Evolutionary conservation across 2,797 vertebrate species (phyloP), one percentile per base, ranked within the genome.

Genomic region (Pseudochirops cupreus): DNA sequence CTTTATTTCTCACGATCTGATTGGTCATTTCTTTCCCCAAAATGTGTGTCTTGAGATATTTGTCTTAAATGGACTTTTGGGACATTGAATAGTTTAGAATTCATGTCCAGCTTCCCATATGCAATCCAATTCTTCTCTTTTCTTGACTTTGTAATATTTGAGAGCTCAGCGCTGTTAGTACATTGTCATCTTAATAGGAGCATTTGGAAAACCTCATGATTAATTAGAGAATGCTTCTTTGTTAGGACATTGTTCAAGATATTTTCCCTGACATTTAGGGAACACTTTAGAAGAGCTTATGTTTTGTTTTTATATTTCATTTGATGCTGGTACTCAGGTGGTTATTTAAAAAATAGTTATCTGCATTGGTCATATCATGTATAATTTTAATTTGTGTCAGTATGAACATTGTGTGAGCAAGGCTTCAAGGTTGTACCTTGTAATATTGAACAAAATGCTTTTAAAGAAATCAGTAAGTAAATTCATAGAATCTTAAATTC

Each of bases 1-100:
- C 7, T 56, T 92, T 52, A 50, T 74, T 94, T 89, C 39, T 93
- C 96, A 95, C 50, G 91, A 67, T 93, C 92, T 91, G 1, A 87
- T 21, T 29, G 12, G 5, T 90, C 93, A 94, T 52, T 21, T 56
- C 4, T 92, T 55, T 95, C 93, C 87, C 14, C 52, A 53, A 54
- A 91, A 62, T 31, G 56, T 94, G 33, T 67, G 74, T 46, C 74
- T 82, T 82, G 74, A 82, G 18, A 26, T 82, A 82, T 46, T 82
- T 82, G 33, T 82, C n/a, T 46, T 46, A 46, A 82, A 3, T 46
- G 7, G 74, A 82, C 39, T 82, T 82, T 46, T 26, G 74, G n/a
- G 21, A 39, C n/a, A 46, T 46, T 82, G 39, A 87, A 87, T 9
- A 26, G 2, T 87, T 87, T 87, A 6, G 39, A 26, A 50, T 87